Conservation (phyloP, 2,113 vertebrate genomes). For the Passer domesticus region DNA sequence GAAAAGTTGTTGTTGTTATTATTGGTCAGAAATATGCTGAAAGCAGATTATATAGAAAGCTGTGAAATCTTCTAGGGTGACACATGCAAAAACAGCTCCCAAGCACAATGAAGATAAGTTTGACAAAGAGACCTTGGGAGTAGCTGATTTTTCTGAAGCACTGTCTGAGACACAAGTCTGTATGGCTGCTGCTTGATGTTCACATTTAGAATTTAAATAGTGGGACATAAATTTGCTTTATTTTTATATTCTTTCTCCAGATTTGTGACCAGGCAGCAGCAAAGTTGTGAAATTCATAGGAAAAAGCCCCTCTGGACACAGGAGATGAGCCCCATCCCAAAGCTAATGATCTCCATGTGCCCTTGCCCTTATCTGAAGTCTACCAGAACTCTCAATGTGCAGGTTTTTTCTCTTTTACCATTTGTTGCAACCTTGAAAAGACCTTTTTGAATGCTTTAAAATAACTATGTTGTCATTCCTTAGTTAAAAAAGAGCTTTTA, state of each 20-base stretch:
- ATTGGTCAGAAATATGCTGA: not conserved
- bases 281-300: not conserved
- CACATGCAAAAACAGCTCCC: not conserved
- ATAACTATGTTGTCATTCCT: not conserved
- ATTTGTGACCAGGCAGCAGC: not conserved
- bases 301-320: not conserved
- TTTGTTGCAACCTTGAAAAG: slow-evolving; percentile 23
- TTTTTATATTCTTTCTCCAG: not conserved
- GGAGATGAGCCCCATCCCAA: not conserved
- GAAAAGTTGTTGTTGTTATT: not conserved
- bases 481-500: slow-evolving; percentile 20
- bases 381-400: not conserved
- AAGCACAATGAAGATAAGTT: not conserved
- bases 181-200: not conserved
- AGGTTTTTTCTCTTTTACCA: not conserved
- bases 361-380: not conserved
- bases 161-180: not conserved
- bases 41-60: not conserved
- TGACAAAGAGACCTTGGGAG: not conserved
- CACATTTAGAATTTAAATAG: not conserved
- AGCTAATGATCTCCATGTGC: not conserved
- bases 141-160: not conserved
- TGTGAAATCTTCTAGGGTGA: not conserved
- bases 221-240: not conserved
- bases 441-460: slow-evolving; percentile 25